Conservation (phyloP, 2,888 invertebrate genomes). For the Rotaria sp. region DNA sequence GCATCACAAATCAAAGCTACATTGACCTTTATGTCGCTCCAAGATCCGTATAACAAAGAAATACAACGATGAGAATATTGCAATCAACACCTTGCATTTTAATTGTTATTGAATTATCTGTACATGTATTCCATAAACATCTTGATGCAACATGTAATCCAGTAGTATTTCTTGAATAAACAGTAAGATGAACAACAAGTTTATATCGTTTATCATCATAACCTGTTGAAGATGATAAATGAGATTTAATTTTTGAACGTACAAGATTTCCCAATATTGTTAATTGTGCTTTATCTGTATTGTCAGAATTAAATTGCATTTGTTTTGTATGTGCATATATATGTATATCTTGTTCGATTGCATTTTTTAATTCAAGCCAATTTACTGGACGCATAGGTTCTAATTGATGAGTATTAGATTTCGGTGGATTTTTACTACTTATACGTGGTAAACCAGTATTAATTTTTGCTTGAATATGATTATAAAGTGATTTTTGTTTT, state of each 20-base stretch:
- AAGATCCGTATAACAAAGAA: neutral
- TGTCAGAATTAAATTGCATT: neutral
- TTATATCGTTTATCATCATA: neutral
- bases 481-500: neutral
- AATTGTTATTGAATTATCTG: neutral
- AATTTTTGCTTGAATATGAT: neutral
- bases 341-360: neutral
- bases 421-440: too few species aligned
- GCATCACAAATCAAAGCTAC: too few species aligned
- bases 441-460: neutral
- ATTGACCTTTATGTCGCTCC: too few species aligned
- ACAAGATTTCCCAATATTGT: neutral
- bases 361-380: neutral
- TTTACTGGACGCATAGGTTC: neutral
- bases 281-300: neutral
- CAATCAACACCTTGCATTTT: neutral
- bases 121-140: neutral
- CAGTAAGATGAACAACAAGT: neutral
- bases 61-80: neutral
- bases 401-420: neutral
- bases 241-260: neutral
- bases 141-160: neutral
- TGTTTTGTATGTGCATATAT: neutral
- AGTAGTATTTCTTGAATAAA: neutral
- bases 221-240: neutral